A percentile compares a stretch with the other conserved stretches of the same genome.
Evolutionary conservation across 2,797 vertebrate species (phyloP).

Genomic region (Petrocephalus schoutedeni): DNA sequence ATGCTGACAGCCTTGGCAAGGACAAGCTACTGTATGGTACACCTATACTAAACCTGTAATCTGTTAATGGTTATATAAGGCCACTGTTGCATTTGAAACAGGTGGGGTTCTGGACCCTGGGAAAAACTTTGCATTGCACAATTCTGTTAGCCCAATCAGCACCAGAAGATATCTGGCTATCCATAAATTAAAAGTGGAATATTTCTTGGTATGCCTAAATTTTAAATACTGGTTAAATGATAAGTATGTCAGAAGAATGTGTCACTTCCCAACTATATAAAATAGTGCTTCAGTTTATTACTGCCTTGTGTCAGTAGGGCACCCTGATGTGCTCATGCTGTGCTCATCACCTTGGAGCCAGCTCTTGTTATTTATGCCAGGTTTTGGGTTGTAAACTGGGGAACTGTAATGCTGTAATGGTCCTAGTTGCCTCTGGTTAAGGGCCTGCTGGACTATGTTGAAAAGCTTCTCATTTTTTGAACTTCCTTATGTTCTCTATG

Average conservation of each 20-base stretch:
- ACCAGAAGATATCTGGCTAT: background rate
- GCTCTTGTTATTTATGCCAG: background rate
- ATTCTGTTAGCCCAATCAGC: background rate
- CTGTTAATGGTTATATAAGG: background rate
- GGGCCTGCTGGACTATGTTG: background rate
- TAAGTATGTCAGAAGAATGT: background rate
- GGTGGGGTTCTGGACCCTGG: background rate
- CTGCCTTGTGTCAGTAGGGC: background rate
- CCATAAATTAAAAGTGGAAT: background rate
- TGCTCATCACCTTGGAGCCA: background rate
- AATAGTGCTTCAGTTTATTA: background rate
- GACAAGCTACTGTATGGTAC: background rate
- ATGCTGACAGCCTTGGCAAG: background rate
- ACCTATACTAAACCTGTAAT: background rate
- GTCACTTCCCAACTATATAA: background rate
- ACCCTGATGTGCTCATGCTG: background rate
- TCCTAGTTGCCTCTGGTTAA: background rate
- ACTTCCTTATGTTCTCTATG: background rate
- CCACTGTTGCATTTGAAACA: background rate
- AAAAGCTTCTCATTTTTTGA: background rate
- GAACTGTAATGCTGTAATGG: slow-evolving; percentile 1
- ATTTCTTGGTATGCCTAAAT: background rate
- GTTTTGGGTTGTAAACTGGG: background rate
- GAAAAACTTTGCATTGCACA: background rate
- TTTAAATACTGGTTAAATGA: background rate